Evolutionary conservation across 2,888 invertebrate genomes (phyloP), one percentile per base, ranked within the genome.

Genomic region (Sceliomorpha sp.): DNA sequence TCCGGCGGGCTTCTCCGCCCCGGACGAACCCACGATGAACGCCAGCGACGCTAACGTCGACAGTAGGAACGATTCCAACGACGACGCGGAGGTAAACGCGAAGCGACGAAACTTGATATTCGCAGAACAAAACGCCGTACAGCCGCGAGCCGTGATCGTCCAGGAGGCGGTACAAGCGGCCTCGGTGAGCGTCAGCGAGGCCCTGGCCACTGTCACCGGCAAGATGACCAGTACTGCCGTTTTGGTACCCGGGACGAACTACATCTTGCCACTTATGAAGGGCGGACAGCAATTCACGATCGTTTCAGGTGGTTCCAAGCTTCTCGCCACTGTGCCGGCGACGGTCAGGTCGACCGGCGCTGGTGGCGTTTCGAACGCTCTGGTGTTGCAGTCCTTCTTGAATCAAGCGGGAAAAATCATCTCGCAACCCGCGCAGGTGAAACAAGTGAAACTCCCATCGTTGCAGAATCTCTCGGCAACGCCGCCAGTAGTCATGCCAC

Each of bases 281-380:
- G 91, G 93, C 5, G 92, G 93, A 0, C 93, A 93, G 80, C 93
- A 93, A 78, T 93, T 93, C 60, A 93, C 93, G 1, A 93, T 93
- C 64, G 93, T 94, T 2, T 93, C 93, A 2, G 93, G 93, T 71
- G 92, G 92, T 4, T 93, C 93, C 50, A 91, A 91, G 79, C 89
- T 91, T 4, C 81, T 84, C 14, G 84, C 82, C n/a, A 86, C 87
- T 0, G 82, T 87, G 1, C 86, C 87, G 0, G 77, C 82, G 0
- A 80, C 82, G 1, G 82, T 86, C 0, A 32, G 84, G 58, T 70
- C 79, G 32, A 55, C 79, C 24, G 75, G 82, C 3, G 75, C 82
- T 2, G 77, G 76, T 60, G 90, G 90, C 0, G 88, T 92, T 0
- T 91, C 92, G 0, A 93, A 93, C 73, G 91, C 93, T 72, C 85